A percentile compares a stretch with the other conserved stretches of the same genome.
Evolutionary conservation across 2,113 vertebrate species (phyloP).

Genomic region (Ploceus nigricollis): DNA sequence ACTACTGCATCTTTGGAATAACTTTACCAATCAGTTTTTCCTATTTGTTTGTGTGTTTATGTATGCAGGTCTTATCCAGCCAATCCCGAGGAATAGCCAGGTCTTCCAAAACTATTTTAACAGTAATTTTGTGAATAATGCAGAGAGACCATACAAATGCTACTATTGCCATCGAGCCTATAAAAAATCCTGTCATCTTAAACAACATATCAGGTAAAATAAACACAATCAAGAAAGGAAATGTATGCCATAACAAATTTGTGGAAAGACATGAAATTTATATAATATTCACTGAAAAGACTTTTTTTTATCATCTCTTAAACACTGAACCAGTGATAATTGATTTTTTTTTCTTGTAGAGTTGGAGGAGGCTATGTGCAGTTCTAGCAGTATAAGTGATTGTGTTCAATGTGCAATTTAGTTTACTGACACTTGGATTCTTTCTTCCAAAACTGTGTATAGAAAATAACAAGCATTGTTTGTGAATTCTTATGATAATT

Average conservation of each 20-base stretch:
- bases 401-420: neutral
- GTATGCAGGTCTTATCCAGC: constrained; percentile 87
- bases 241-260: neutral
- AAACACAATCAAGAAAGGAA: neutral
- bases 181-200: constrained; percentile 98
- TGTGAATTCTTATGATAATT: neutral
- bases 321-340: neutral
- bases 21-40: neutral
- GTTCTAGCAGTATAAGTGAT: neutral
- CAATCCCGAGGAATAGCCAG: constrained; percentile 84
- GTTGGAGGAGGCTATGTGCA: neutral
- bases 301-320: neutral
- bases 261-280: neutral
- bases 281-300: neutral
- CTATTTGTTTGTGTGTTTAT: constrained; percentile 8
- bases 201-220: constrained; percentile 93
- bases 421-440: neutral
- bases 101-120: constrained; percentile 91
- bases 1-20: neutral
- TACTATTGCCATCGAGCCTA: constrained; percentile 93
- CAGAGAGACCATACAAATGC: constrained; percentile 94
- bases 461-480: neutral
- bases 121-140: constrained; percentile 83
- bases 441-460: neutral
- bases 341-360: neutral